A percentile compares a stretch with the other conserved stretches of the same genome.
These are phyloP conservation scores for Criorhina ranunculi DNA, from an alignment of 2,888 invertebrate genomes.

Conservation along the genomic window DNA sequence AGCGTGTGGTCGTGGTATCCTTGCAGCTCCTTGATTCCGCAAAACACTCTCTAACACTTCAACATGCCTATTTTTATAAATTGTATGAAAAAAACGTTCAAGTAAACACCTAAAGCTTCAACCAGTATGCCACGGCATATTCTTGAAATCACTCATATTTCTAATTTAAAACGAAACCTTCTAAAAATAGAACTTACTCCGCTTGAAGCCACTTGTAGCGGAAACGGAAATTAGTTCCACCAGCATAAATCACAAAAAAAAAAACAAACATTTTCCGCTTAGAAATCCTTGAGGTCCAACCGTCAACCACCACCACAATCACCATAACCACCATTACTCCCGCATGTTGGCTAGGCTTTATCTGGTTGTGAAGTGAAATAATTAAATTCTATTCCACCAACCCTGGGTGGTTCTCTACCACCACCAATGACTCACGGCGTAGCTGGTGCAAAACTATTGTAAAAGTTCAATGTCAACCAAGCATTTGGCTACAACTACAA, in stretches of 20 bases:
- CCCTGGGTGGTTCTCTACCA: slow-evolving; percentile 45
- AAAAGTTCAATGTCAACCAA: slow-evolving; percentile 68
- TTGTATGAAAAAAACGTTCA: too few relatives aligned
- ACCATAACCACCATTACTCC: slow-evolving; percentile 37
- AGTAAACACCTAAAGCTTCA: neutral
- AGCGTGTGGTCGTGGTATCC: too few relatives aligned
- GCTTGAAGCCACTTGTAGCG: slow-evolving; percentile 48
- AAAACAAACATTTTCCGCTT: slow-evolving; percentile 36
- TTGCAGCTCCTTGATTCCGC: too few relatives aligned
- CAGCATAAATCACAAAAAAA: slow-evolving; percentile 60
- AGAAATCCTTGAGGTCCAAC: slow-evolving; percentile 65
- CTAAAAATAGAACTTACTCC: slow-evolving; percentile 21
- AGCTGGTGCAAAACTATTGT: neutral
- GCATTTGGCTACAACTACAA: slow-evolving; percentile 21
- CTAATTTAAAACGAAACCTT: slow-evolving; percentile 11
- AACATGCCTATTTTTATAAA: too few relatives aligned
- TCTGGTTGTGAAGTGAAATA: slow-evolving; percentile 41
- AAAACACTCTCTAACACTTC: too few relatives aligned
- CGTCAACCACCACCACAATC: slow-evolving; percentile 27
- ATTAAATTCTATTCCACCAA: slow-evolving; percentile 57
- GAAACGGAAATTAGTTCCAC: slow-evolving; percentile 76
- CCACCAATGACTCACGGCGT: slow-evolving; percentile 41
- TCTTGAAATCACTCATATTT: slow-evolving; percentile 8
- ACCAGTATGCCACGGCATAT: slow-evolving; percentile 23
- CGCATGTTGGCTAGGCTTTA: slow-evolving; percentile 57